These are phyloP conservation scores for Temnothorax nylanderi DNA, from an alignment of 1,140 invertebrate genomes.

Conservation along the genomic window DNA sequence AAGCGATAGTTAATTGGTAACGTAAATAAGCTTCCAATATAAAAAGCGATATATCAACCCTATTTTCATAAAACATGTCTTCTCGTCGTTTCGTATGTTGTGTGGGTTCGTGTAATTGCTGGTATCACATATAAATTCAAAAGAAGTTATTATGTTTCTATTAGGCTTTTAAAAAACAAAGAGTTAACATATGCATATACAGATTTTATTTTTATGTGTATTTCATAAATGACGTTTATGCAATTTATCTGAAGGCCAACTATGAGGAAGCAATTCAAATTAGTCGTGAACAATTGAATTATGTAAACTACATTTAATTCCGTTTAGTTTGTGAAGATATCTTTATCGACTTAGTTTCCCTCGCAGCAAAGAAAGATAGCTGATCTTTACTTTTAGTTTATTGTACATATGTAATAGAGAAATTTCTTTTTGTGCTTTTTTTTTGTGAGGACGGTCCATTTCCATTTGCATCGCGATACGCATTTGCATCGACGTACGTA, in stretches of 20 bases:
- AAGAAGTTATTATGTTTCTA: not conserved
- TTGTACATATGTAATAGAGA: not conserved
- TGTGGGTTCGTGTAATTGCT: not conserved
- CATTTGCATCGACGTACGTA: conserved; percentile 8
- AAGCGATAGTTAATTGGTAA: not conserved
- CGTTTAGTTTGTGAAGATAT: not conserved
- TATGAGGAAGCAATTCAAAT: not conserved
- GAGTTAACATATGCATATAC: not conserved
- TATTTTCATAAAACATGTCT: not conserved
- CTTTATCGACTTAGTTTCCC: not conserved
- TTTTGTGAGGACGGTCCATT: not conserved
- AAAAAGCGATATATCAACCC: not conserved
- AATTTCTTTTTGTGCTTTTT: not conserved
- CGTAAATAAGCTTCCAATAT: conserved; percentile 12
- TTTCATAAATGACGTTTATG: not conserved
- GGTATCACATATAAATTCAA: not conserved
- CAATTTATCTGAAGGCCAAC: not conserved
- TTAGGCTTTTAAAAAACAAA: not conserved
- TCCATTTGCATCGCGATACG: not conserved
- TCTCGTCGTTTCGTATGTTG: not conserved
- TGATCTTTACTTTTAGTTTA: not conserved
- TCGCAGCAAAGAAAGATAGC: not conserved
- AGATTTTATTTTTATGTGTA: not conserved
- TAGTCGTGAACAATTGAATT: not conserved
- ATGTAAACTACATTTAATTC: not conserved